phyloP scores from a whole-genome alignment of 2,888 invertebrate genomes.

The Norana najaformis region DNA sequence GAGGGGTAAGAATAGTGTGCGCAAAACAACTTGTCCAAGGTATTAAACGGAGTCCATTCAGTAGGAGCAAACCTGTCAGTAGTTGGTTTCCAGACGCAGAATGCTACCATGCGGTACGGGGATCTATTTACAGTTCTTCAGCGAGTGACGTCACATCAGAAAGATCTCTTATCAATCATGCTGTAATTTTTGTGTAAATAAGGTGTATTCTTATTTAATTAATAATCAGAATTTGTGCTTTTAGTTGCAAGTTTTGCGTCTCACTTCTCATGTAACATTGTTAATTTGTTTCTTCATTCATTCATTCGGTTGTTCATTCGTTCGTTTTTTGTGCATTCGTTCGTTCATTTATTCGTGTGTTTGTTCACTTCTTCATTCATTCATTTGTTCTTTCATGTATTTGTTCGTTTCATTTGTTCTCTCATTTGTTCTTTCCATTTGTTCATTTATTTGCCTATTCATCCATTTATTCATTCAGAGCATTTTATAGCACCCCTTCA shows the following conservation, averaged over 20 bases:
- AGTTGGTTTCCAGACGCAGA: neutral
- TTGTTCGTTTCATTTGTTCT: too few relatives aligned
- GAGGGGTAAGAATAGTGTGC: too few relatives aligned
- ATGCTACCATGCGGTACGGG: neutral
- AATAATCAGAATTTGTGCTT: neutral
- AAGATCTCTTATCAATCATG: neutral
- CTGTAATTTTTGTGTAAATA: neutral
- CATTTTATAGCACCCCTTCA: neutral
- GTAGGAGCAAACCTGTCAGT: neutral
- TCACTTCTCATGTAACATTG: neutral
- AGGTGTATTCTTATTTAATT: neutral
- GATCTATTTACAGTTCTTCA: neutral
- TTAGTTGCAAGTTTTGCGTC: neutral
- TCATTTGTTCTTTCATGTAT: too few relatives aligned
- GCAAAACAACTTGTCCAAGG: neutral
- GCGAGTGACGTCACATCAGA: neutral
- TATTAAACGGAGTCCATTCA: neutral
- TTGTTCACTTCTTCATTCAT: too few relatives aligned
- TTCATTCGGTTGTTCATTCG: neutral
- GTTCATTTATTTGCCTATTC: neutral
- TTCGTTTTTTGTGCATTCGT: too few relatives aligned
- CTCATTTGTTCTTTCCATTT: too few relatives aligned
- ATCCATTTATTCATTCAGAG: neutral
- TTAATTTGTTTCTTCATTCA: neutral
- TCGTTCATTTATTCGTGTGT: too few relatives aligned